Conservation (phyloP, 2,797 vertebrate species). For the Vireo griseus region DNA sequence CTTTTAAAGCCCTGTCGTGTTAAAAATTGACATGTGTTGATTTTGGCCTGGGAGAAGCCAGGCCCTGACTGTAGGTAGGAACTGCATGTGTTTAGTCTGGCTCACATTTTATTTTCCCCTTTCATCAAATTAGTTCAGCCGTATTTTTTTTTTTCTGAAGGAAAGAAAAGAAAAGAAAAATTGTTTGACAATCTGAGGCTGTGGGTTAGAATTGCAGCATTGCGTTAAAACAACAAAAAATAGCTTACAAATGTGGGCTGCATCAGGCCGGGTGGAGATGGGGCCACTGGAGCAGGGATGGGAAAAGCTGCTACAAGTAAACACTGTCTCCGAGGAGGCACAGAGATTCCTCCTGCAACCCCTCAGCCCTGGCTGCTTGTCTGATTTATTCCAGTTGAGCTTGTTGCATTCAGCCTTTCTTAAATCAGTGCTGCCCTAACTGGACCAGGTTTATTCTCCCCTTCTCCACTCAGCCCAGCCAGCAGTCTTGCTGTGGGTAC, state of each 20-base stretch:
- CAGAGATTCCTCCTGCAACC: not conserved
- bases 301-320: not conserved
- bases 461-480: accelerated
- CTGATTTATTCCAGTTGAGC: not conserved
- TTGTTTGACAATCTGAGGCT: conserved; percentile 47
- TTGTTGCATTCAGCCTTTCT: not conserved
- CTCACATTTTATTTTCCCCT: conserved; percentile 71
- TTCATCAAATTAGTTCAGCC: conserved; percentile 77
- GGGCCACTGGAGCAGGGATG: not conserved
- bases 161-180: conserved; percentile 59
- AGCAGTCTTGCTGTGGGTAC: not conserved
- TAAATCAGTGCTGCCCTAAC: not conserved
- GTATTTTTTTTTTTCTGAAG: conserved; percentile 59
- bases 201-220: conserved; percentile 53
- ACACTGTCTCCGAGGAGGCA: not conserved
- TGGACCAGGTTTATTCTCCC: not conserved
- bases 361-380: not conserved
- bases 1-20: conserved; percentile 71
- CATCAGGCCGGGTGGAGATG: not conserved
- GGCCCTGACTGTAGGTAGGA: conserved; percentile 74
- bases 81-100: conserved; percentile 73
- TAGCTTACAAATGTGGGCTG: conserved; percentile 3
- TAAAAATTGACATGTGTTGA: conserved; percentile 73
- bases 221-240: conserved; percentile 43
- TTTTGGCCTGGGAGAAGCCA: conserved; percentile 65